phyloP scores from a whole-genome alignment of 1,140 invertebrate genomes.

The Trichoplusia ni region DNA sequence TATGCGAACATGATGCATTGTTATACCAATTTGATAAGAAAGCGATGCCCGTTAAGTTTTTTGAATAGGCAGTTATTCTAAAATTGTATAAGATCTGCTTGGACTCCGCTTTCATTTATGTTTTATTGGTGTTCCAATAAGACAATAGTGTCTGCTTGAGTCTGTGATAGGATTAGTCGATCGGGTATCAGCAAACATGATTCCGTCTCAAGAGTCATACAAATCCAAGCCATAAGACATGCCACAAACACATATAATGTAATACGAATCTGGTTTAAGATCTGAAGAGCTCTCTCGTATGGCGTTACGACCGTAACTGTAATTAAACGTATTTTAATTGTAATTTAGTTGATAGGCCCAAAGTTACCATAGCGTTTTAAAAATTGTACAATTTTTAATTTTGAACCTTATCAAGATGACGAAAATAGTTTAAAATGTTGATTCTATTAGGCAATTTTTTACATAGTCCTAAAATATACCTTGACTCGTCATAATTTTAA shows the following conservation, averaged over 20 bases:
- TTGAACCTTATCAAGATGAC: constrained; percentile 27
- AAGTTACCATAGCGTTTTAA: constrained; percentile 56
- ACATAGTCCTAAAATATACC: constrained; percentile 35
- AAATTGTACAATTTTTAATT: constrained; percentile 36
- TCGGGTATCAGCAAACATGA: constrained; percentile 10
- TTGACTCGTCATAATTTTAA: constrained; percentile 46
- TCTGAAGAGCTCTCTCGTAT: constrained; percentile 32
- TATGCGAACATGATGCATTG: not conserved
- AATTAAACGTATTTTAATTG: constrained; percentile 44
- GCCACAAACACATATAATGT: constrained; percentile 24
- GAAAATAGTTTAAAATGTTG: constrained; percentile 29
- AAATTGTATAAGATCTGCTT: no score
- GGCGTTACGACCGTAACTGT: constrained; percentile 36
- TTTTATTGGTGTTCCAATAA: not conserved
- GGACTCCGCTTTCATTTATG: no score
- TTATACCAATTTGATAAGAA: not conserved
- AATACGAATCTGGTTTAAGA: constrained; percentile 14
- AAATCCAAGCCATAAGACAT: constrained; percentile 25
- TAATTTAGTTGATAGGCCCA: constrained; percentile 43
- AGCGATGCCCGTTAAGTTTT: not conserved
- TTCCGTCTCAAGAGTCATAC: constrained; percentile 4
- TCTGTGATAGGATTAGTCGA: not conserved
- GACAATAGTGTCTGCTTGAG: not conserved
- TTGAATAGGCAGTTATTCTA: not conserved
- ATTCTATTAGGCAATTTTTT: constrained; percentile 25